These are phyloP conservation scores for Acleris emargana DNA, from an alignment of 2,888 invertebrate genomes.

Conservation along the genomic window DNA sequence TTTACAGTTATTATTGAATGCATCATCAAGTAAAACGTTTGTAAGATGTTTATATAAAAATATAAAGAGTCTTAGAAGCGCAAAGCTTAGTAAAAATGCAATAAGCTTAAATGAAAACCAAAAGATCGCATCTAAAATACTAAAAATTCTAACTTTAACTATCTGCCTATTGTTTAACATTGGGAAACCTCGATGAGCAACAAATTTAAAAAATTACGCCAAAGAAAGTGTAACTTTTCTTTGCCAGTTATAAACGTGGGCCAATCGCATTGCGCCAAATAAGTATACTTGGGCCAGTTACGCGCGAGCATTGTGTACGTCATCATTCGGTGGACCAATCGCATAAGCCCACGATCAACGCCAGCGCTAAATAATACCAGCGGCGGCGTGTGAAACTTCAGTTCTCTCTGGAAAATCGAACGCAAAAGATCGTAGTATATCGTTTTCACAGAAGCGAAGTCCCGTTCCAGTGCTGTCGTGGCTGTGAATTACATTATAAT, in stretches of 20 bases:
- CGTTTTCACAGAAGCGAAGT: conserved; percentile 56
- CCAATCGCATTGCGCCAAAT: conserved; percentile 86
- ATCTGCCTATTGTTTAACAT: not conserved
- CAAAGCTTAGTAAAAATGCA: no score
- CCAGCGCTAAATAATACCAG: conserved; percentile 82
- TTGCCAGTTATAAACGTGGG: conserved; percentile 85
- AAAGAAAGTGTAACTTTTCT: conserved; percentile 46
- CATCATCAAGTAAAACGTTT: no score
- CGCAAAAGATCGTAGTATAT: conserved; percentile 53
- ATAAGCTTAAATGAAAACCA: not conserved
- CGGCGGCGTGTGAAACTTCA: conserved; percentile 74
- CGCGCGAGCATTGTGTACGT: conserved; percentile 58
- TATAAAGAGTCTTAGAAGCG: no score
- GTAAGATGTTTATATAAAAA: no score
- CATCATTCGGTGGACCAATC: conserved; percentile 80
- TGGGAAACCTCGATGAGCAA: conserved; percentile 18
- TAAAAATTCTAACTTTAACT: not conserved
- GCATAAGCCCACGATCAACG: conserved; percentile 83
- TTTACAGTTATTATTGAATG: no score
- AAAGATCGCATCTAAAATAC: no score
- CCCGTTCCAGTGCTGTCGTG: conserved; percentile 62
- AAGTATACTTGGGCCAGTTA: conserved; percentile 76
- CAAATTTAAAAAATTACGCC: conserved; percentile 65
- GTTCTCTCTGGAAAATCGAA: conserved; percentile 75
- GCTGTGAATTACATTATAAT: conserved; percentile 56